Evolutionary conservation across 2,113 vertebrate genomes (phyloP).

Genomic region (Poeciliopsis turrubarensis): DNA sequence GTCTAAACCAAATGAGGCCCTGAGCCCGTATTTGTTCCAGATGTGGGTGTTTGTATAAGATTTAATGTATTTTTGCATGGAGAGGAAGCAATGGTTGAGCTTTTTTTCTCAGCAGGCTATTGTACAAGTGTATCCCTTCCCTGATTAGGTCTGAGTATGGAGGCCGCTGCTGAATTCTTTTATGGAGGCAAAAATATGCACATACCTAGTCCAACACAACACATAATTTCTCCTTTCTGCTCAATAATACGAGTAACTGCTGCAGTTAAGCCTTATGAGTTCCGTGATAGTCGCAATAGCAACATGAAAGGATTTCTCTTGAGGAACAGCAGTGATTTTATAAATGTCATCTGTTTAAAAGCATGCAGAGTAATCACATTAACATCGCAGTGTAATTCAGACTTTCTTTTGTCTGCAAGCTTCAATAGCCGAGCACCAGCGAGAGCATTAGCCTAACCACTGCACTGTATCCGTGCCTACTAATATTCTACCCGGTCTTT

Average conservation of each 20-base stretch:
- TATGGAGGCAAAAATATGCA: neutral
- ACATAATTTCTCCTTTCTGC: neutral
- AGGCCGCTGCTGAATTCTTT: neutral
- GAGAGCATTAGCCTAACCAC: conserved; percentile 56
- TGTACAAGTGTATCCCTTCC: neutral
- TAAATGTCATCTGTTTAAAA: conserved; percentile 41
- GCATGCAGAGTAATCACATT: conserved; percentile 47
- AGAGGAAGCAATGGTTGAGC: neutral
- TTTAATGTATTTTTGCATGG: neutral
- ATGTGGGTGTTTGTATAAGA: conserved; percentile 26
- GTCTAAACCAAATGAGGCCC: conserved; percentile 16
- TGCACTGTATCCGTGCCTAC: conserved; percentile 1
- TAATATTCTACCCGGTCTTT: conserved; percentile 34
- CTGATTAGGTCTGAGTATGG: neutral
- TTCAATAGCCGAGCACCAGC: conserved; percentile 23
- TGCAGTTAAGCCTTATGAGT: conserved; percentile 13
- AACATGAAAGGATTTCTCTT: conserved; percentile 6
- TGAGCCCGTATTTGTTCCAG: conserved; percentile 29
- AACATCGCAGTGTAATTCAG: conserved; percentile 41
- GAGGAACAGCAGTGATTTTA: conserved; percentile 9
- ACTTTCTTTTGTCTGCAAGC: conserved; percentile 46
- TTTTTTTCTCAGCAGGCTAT: conserved; percentile 1
- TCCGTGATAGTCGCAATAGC: neutral
- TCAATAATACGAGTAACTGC: neutral
- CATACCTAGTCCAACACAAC: neutral